Conservation (phyloP, 2,888 invertebrate genomes). For the Caenorhabditis auriculariae region DNA sequence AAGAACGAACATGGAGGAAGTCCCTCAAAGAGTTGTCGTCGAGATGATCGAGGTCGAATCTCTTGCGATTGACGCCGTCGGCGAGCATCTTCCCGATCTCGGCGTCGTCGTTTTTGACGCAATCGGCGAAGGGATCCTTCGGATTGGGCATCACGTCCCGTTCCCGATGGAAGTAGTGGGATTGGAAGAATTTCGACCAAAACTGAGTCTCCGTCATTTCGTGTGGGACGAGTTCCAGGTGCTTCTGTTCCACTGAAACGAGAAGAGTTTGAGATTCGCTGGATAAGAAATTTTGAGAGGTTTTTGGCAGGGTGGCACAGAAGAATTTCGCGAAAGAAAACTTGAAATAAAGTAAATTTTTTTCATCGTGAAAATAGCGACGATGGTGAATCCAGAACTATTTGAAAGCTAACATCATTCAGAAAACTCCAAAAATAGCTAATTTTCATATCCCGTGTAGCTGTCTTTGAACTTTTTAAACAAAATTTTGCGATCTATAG, state of each 20-base stretch:
- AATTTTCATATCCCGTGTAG: no score
- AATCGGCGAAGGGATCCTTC: constrained; percentile 95
- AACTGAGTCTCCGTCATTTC: constrained; percentile 94
- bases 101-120: constrained; percentile 93
- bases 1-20: constrained; percentile 18
- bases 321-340: no score
- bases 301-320: no score
- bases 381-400: no score
- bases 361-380: no score
- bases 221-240: constrained; percentile 89
- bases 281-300: no score
- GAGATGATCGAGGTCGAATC: constrained; percentile 42
- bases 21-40: constrained; percentile 31
- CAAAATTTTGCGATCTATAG: no score
- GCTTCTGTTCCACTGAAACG: constrained; percentile 84
- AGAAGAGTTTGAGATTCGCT: not conserved
- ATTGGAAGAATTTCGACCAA: constrained; percentile 99
- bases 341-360: no score
- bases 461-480: no score
- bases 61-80: constrained; percentile 31
- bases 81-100: constrained; percentile 35
- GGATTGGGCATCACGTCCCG: constrained; percentile 68
- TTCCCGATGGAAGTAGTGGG: constrained; percentile 85
- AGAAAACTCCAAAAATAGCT: no score
- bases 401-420: no score